A percentile compares a stretch with the other conserved stretches of the same genome.
phyloP scores from a whole-genome alignment of 2,113 vertebrate genomes.

The Numenius arquata region DNA sequence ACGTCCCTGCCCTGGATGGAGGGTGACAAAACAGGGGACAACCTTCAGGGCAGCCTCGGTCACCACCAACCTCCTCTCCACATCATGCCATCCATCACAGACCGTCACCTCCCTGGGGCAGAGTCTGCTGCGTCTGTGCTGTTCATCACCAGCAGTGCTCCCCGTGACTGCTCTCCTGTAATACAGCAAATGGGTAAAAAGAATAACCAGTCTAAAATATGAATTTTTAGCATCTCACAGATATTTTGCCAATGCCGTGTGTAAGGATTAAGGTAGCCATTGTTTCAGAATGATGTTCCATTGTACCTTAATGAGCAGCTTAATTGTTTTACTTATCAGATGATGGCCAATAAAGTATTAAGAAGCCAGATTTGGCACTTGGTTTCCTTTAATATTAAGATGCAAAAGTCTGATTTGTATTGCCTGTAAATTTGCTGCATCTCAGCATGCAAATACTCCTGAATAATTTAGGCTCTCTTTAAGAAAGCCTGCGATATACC shows the following conservation, averaged over 20 bases:
- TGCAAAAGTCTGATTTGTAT: neutral
- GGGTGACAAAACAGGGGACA: neutral
- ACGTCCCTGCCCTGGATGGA: neutral
- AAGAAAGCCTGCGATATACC: neutral
- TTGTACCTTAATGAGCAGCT: neutral
- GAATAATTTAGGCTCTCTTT: conserved; percentile 46
- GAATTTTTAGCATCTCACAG: neutral
- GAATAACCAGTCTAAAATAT: neutral
- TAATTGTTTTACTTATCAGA: neutral
- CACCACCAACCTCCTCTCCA: neutral
- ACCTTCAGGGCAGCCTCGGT: neutral
- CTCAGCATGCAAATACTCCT: conserved; percentile 32
- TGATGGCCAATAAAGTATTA: neutral
- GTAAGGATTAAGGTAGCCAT: neutral
- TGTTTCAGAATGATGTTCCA: neutral
- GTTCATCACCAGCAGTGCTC: rapidly evolving
- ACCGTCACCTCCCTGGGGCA: rapidly evolving
- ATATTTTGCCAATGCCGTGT: neutral
- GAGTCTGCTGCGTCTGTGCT: neutral
- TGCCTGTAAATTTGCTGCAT: neutral
- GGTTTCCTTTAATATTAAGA: neutral
- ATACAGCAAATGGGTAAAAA: neutral
- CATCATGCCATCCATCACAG: rapidly evolving
- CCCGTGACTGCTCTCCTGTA: neutral
- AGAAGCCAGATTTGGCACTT: neutral